Evolutionary conservation across 2,888 invertebrate species (phyloP).

Genomic region (Catocala nupta): DNA sequence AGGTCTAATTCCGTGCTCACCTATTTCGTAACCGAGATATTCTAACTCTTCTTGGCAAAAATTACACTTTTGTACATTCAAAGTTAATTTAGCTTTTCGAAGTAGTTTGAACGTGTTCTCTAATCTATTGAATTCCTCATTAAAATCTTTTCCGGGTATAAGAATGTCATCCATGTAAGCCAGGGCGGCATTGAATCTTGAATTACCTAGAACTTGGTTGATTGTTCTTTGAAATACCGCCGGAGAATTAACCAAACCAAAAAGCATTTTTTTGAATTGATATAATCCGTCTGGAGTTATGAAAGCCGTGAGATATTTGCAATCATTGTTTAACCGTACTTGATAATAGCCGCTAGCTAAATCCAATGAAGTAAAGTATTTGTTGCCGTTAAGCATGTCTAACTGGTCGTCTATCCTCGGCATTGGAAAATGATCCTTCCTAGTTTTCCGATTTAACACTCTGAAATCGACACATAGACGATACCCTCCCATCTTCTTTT

Average conservation of each 20-base stretch:
- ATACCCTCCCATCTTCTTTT: constrained; percentile 1
- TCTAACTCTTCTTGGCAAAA: neutral
- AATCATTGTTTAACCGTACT: neutral
- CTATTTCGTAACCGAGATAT: neutral
- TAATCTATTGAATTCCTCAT: neutral
- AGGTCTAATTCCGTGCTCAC: neutral
- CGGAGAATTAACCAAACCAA: neutral
- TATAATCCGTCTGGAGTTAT: neutral
- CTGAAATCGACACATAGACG: constrained; percentile 3
- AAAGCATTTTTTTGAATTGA: neutral
- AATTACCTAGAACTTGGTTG: neutral
- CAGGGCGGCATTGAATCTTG: neutral
- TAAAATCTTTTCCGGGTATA: neutral
- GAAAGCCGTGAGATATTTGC: neutral
- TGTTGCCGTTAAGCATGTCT: constrained; percentile 1
- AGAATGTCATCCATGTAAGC: neutral
- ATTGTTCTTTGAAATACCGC: neutral
- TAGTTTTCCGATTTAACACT: constrained; percentile 2
- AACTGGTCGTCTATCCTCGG: constrained; percentile 5
- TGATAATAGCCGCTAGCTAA: constrained; percentile 4
- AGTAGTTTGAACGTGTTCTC: neutral
- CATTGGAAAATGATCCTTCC: neutral
- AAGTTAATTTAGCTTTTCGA: neutral
- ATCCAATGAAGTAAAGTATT: neutral
- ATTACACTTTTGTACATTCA: neutral